phyloP scores from a whole-genome alignment of 2,113 vertebrate genomes.

The Tragelaphus buxtoni region DNA sequence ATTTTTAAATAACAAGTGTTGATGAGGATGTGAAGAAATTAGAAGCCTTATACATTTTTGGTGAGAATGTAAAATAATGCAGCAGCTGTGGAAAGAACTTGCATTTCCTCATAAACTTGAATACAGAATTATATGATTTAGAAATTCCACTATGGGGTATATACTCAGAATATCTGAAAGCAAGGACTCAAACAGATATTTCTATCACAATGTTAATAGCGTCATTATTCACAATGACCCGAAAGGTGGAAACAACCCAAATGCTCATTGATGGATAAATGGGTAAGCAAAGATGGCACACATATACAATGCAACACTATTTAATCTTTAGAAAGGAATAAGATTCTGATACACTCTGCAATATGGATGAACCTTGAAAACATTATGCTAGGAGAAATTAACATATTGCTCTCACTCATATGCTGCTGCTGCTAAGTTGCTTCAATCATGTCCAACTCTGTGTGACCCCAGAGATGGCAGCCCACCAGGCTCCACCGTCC shows the following conservation, averaged over 20 bases:
- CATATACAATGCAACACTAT: not conserved
- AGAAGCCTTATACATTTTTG: not conserved
- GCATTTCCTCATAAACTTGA: not conserved
- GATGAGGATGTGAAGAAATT: not conserved
- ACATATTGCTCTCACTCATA: not conserved
- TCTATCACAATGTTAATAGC: not conserved
- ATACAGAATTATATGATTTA: not conserved
- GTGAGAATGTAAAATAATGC: not conserved
- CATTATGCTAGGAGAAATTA: not conserved
- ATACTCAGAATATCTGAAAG: not conserved
- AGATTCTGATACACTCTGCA: not conserved
- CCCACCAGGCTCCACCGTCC: too few species aligned
- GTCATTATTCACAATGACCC: not conserved
- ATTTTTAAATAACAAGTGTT: not conserved
- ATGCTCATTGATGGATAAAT: not conserved
- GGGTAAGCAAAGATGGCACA: not conserved
- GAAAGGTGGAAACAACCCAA: not conserved
- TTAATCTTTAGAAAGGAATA: not conserved
- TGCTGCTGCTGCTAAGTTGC: too few species aligned
- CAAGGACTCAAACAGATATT: not conserved
- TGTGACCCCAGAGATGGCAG: rapidly evolving
- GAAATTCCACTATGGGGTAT: not conserved
- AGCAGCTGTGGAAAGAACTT: not conserved
- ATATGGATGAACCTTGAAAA: not conserved
- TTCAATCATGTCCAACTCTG: too few species aligned